Percentiles rank a stretch among this genome's conserved stretches.
Conservation (phyloP, 2,888 invertebrate species). For the Lysandra bellargus region DNA sequence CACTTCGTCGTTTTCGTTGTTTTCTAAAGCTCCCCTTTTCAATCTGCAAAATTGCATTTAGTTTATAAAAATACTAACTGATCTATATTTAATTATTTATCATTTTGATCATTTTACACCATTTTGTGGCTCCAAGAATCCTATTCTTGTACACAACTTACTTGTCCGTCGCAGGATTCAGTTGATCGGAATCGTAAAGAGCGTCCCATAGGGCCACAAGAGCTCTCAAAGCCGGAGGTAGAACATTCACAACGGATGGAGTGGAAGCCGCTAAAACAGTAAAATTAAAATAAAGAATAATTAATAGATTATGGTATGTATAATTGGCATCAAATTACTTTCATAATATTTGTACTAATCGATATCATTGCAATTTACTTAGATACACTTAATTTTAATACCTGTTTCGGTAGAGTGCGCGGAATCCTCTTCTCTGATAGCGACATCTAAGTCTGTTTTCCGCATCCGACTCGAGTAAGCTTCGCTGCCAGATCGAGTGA, state of each 20-base stretch:
- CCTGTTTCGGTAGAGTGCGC: slow-evolving; percentile 40
- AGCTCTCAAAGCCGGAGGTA: slow-evolving; percentile 93
- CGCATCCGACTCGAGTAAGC: slow-evolving; percentile 87
- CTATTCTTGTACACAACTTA: slow-evolving; percentile 42
- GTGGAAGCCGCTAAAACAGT: slow-evolving; percentile 31
- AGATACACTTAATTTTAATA: slow-evolving; percentile 9
- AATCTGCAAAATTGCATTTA: slow-evolving; percentile 45
- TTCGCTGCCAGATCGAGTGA: slow-evolving; percentile 89
- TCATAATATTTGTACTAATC: not conserved
- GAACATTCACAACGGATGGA: slow-evolving; percentile 83
- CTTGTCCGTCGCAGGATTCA: slow-evolving; percentile 65
- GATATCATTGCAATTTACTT: not conserved
- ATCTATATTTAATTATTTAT: too few relatives aligned
- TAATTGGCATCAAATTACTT: too few relatives aligned
- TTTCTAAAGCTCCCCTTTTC: slow-evolving; percentile 52
- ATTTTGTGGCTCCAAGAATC: not conserved
- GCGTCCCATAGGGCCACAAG: slow-evolving; percentile 96
- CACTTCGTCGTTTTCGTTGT: slow-evolving; percentile 57
- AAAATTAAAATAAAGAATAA: not conserved
- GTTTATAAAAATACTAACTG: not conserved
- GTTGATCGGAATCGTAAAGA: slow-evolving; percentile 79
- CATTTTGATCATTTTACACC: too few relatives aligned
- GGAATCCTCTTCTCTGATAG: slow-evolving; percentile 78
- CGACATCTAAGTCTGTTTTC: slow-evolving; percentile 54
- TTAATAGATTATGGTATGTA: too few relatives aligned